phyloP scores from a whole-genome alignment of 2,888 invertebrate genomes.

The Ormyrus nitidulus region DNA sequence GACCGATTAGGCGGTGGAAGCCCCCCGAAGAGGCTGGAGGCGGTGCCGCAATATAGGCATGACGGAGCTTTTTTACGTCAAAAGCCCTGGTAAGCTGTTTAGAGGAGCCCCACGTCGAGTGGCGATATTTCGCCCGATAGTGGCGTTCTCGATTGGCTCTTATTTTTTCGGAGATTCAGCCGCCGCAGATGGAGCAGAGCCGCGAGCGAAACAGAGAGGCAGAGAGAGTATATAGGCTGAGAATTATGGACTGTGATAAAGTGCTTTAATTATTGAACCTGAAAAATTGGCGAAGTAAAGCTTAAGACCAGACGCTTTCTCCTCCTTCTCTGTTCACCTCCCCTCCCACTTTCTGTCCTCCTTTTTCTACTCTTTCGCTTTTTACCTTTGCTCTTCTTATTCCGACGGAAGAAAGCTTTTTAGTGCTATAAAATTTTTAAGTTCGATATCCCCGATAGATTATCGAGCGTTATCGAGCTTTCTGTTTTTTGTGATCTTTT shows the following conservation, averaged over 20 bases:
- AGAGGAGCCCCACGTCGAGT: slow-evolving; percentile 25
- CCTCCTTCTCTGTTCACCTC: not conserved
- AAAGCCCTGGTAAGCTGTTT: slow-evolving; percentile 47
- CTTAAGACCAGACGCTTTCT: slow-evolving; percentile 38
- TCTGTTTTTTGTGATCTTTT: not conserved
- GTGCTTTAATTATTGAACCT: slow-evolving; percentile 51
- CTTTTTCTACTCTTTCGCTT: not conserved
- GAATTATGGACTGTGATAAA: slow-evolving; percentile 54
- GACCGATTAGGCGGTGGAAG: not conserved
- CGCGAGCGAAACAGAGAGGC: not conserved
- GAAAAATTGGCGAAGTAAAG: slow-evolving; percentile 46
- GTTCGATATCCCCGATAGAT: slow-evolving; percentile 21
- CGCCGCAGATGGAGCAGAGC: not conserved
- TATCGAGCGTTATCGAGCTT: not conserved
- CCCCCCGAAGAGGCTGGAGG: not conserved
- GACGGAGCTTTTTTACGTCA: slow-evolving; percentile 41
- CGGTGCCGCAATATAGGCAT: slow-evolving; percentile 2
- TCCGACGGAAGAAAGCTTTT: slow-evolving; percentile 14
- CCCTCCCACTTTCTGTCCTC: not conserved
- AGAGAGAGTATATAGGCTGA: slow-evolving; percentile 23
- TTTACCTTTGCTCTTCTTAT: not conserved
- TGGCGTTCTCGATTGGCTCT: slow-evolving; percentile 48
- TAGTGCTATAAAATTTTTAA: slow-evolving; percentile 38
- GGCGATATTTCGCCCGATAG: slow-evolving; percentile 48
- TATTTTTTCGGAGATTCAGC: slow-evolving; percentile 43